Base-by-base conservation (phyloP, 2,113 vertebrate genomes). In the Trichomycterus rosablanca region DNA sequence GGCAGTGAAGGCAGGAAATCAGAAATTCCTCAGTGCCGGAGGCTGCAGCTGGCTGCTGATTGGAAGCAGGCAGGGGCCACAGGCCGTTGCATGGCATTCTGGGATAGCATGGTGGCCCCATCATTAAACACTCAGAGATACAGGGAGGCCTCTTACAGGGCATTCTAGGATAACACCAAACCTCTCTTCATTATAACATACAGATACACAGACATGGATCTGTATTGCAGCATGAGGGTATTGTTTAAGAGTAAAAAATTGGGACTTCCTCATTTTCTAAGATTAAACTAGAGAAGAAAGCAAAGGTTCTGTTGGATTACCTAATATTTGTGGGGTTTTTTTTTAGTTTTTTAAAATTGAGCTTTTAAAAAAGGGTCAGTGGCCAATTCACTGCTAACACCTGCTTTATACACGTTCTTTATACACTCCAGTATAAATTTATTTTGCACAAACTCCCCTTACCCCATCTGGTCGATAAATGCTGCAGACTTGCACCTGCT, bases 1-100 rank as follows among this genome's bases (percentile, higher is more conserved):
- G 62, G 42, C 51, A 64, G 61, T 7, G 42, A 37, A 20, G 62
- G 42, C 51, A 64, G 62, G 62, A 64, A 64, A 64, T 64, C 62
- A 55, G 61, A 55, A 46, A 64, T 64, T 37, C 42, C 39, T 39
- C 43, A 23, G 40, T 55, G 51, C 62, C 28, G 50, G 50, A 37
- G 51, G 51, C 39, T 55, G 30, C 62, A 55, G 62, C 51, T 64
- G 51, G 62, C 51, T 56, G 51, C 62, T 64, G 51, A 64, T 64
- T 64, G 51, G 62, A 64, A 64, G 51, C 62, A 64, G 62, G 51
- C 51, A 64, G 15, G 51, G 51, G 51, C 51, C 52, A 44, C 40
- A 37, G 61, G 28, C 40, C 16, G n/a, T 37, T 15, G 3, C 22
- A 40, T 37, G 44, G 42, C 51, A 64, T 51, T 55, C 42, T 46